Evolutionary conservation across 2,797 vertebrate species (phyloP), one percentile per base, ranked within the genome.

Genomic region (Lacerta viridis): DNA sequence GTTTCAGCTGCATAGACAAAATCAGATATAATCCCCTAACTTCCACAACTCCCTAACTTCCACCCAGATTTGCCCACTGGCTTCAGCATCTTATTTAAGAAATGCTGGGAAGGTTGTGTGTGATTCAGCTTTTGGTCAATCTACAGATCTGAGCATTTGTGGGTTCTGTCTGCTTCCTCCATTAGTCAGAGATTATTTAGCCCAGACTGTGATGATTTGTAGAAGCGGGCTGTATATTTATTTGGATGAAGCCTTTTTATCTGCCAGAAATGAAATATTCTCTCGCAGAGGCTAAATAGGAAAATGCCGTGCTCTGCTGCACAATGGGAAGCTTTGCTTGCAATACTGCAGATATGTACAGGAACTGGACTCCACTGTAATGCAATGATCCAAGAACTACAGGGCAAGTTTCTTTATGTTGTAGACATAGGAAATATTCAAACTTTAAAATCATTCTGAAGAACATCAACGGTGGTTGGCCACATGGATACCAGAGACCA

Each of bases 191-290:
- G 59, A 69, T 88, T 83, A 55, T 29, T 36, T 5, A 23, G 39
- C 15, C 25, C 10, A n/a, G 25, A 29, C 41, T 88, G 75, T 23
- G 43, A 83, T 55, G 80, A 69, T 69, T 78, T 78, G 80, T 69
- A 77, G 80, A 83, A 78, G 20, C 15, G 4, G 80, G 69, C 41
- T 83, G 61, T 33, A 68, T 77, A 39, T 50, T 77, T 83, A 83
- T 83, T 69, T 77, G 33, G 74, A 88, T 78, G 41, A 69, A 39
- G 46, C 61, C 4, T 72, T 13, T 13, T 72, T 4, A 27, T 33
- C 74, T 83, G 87, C 43, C 59, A 50, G 43, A 77, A 74, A 83
- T 77, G 61, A 83, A 77, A 83, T 83, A 78, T 66, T 39, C 27
- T 64, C 15, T 77, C 72, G 39, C 55, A 25, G 50, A 83, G 15